Base-by-base conservation (phyloP, 2,888 invertebrate species). In the Eulithis prunata region DNA sequence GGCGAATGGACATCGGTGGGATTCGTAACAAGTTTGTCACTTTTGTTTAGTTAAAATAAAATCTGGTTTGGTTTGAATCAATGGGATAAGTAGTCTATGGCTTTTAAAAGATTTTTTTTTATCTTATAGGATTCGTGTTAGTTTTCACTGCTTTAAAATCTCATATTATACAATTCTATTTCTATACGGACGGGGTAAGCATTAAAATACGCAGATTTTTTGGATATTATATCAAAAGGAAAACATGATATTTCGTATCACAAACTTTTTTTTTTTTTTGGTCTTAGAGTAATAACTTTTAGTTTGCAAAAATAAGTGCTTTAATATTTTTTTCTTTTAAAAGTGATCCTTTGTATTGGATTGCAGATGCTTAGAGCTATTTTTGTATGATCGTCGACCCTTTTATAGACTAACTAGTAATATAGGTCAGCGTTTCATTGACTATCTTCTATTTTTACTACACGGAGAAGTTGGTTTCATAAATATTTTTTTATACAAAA, bases 1-100 rank as follows among this genome's bases (percentile, higher is more conserved):
- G 64, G 64, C 64, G 14, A 60, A 41, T 38, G 7, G 58, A 45
- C 59, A 60, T 45, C 59, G 55, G 64, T 60, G 60, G 64, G 60
- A 60, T 64, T 41, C 8, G 13, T 57, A 65, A 65, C 64, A 45
- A 46, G 60, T 65, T 65, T 60, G 46, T 0, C 38, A 45, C 43
- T 64, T 54, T 57, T 57, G 57, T 54, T 52, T 14, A 28, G 49
- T 43, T 43, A 43, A 21, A 53, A 53, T 46, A 12, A 53, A 59
- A 55, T 49, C 55, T 55, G 55, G 54, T 64, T 55, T n/a, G 43
- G 14, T 21, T 43, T 45, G 14, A 28, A 28, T 43, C 41, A 52
- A 45, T 52, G 46, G 13, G 55, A 55, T 55, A 54, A 13, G 1
- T 8, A 14, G 47, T 21, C 14, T 14, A 49, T 49, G 49, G 21